Conservation (phyloP, 1,140 invertebrate species). For the Diabrotica virgifera region DNA sequence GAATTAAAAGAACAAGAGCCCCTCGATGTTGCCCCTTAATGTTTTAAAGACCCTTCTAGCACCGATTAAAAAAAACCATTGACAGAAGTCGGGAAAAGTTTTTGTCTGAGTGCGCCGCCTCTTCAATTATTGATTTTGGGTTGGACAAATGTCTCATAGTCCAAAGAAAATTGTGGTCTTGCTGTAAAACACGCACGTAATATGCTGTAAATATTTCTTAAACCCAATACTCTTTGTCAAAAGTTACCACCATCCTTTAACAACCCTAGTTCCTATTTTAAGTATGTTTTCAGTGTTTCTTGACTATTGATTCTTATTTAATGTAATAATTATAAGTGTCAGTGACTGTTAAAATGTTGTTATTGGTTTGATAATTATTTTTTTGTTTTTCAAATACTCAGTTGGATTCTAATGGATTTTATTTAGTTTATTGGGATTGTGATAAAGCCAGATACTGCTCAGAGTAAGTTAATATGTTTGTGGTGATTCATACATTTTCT, state of each 20-base stretch:
- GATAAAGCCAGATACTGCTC: too few species aligned
- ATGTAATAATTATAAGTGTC: conserved; percentile 16
- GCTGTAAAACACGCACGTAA: conserved; percentile 7
- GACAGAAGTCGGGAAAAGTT: conserved; percentile 12
- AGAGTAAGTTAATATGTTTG: too few species aligned
- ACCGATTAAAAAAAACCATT: conserved; percentile 10
- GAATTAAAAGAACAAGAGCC: conserved; percentile 4
- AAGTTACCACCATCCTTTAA: neutral
- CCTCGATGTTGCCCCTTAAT: too few species aligned
- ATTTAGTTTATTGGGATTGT: too few species aligned
- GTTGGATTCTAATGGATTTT: too few species aligned
- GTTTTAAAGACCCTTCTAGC: neutral
- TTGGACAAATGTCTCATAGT: conserved; percentile 30
- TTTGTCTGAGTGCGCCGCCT: conserved; percentile 29
- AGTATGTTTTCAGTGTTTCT: conserved; percentile 8
- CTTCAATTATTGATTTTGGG: conserved; percentile 43
- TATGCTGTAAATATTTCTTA: conserved; percentile 21
- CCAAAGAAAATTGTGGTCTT: conserved; percentile 23
- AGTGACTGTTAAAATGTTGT: conserved; percentile 11
- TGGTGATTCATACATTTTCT: too few species aligned
- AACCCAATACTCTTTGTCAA: neutral
- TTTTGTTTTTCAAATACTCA: too few species aligned
- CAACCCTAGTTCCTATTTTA: conserved; percentile 4
- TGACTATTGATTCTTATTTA: conserved; percentile 22
- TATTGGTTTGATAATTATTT: neutral